phyloP scores from a whole-genome alignment of 2,797 vertebrate genomes.

The Odontamblyopus lacepedii region DNA sequence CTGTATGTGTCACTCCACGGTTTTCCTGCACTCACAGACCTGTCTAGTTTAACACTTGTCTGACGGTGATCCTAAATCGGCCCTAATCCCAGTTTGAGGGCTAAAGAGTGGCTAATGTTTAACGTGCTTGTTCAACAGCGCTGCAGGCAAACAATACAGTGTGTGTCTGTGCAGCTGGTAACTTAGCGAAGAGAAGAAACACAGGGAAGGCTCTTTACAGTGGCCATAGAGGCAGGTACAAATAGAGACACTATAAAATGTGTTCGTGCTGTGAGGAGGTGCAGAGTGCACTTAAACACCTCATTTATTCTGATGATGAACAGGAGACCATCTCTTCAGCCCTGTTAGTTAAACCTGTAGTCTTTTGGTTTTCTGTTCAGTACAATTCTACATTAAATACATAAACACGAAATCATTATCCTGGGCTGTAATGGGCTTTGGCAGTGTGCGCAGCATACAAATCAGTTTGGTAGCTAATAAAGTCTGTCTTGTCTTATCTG shows the following conservation, averaged over 20 bases:
- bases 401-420: not conserved
- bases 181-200: slow-evolving; percentile 22
- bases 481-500: not conserved
- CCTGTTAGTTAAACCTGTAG: not conserved
- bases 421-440: not conserved
- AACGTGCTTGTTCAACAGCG: slow-evolving; percentile 40
- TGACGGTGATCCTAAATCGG: slow-evolving; percentile 45
- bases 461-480: not conserved
- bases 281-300: not conserved
- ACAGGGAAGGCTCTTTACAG: slow-evolving; percentile 3
- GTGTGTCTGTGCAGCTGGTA: slow-evolving; percentile 48
- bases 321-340: not conserved
- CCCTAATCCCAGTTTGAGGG: slow-evolving; percentile 59
- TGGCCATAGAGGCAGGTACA: slow-evolving; percentile 31
- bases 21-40: slow-evolving; percentile 28
- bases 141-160: slow-evolving; percentile 50
- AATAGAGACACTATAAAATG: not conserved
- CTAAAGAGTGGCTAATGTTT: slow-evolving; percentile 59
- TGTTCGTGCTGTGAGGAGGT: slow-evolving; percentile 7
- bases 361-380: not conserved
- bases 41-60: slow-evolving; percentile 40
- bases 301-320: slow-evolving; percentile 29
- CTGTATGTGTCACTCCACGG: slow-evolving; percentile 30
- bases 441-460: not conserved
- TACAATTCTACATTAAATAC: not conserved